These are phyloP conservation scores for Meiosimyza decipiens DNA, from an alignment of 2,888 invertebrate genomes.

Conservation along the genomic window DNA sequence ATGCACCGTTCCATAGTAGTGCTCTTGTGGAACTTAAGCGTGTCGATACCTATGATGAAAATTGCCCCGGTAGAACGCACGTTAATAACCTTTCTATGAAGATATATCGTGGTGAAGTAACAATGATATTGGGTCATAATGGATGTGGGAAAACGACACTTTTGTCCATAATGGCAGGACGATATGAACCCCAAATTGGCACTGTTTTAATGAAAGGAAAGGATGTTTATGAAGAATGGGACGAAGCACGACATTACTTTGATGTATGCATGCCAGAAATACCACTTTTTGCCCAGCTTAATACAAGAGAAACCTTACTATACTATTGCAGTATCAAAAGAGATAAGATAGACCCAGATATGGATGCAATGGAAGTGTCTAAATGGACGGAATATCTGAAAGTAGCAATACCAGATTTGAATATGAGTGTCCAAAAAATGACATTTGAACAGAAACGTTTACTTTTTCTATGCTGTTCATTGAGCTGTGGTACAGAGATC, in stretches of 20 bases:
- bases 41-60: slow-evolving; percentile 46
- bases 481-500: slow-evolving; percentile 75
- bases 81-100: slow-evolving; percentile 54
- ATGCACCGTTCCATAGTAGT: slow-evolving; percentile 48
- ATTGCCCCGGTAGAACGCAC: slow-evolving; percentile 39
- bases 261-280: slow-evolving; percentile 86
- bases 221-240: slow-evolving; percentile 72
- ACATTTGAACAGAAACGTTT: slow-evolving; percentile 80
- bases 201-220: slow-evolving; percentile 72
- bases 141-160: slow-evolving; percentile 93
- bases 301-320: slow-evolving; percentile 82
- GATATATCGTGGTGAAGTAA: slow-evolving; percentile 57
- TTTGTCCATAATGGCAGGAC: slow-evolving; percentile 87
- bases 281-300: slow-evolving; percentile 80
- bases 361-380: slow-evolving; percentile 54
- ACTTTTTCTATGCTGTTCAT: slow-evolving; percentile 77
- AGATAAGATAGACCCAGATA: slow-evolving; percentile 62
- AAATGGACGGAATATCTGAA: slow-evolving; percentile 74
- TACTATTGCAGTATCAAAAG: slow-evolving; percentile 77
- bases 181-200: slow-evolving; percentile 73
- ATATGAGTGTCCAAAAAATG: slow-evolving; percentile 68
- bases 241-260: slow-evolving; percentile 72
- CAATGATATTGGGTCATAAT: slow-evolving; percentile 76
- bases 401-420: slow-evolving; percentile 71
- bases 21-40: slow-evolving; percentile 49